Evolutionary conservation across 2,888 invertebrate genomes (phyloP).

Genomic region (Lamellibrachia columna): DNA sequence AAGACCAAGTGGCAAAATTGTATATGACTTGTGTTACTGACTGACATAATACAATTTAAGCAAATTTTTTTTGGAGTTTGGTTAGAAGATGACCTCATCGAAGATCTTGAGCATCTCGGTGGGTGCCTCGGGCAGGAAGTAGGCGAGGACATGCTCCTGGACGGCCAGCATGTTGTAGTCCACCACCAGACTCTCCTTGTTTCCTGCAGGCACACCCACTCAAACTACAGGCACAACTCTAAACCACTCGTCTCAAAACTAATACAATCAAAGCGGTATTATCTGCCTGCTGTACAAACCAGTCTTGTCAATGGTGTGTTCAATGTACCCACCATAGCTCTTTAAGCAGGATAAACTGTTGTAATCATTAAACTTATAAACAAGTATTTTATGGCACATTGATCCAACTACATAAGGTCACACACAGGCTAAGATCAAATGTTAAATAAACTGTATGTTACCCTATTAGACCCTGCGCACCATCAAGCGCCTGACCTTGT

Average conservation of each 20-base stretch:
- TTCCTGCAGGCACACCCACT: conserved; percentile 63
- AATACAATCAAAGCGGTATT: too few species aligned
- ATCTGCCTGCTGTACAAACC: background rate
- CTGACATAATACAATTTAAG: background rate
- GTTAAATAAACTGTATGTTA: too few species aligned
- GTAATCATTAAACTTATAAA: too few species aligned
- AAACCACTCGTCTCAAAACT: too few species aligned
- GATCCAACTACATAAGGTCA: too few species aligned
- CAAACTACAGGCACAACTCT: background rate
- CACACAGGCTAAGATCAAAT: too few species aligned
- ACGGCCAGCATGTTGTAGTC: conserved; percentile 91
- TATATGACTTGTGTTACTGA: background rate
- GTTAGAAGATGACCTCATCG: conserved; percentile 77
- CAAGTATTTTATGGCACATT: too few species aligned
- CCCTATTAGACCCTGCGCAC: too few species aligned
- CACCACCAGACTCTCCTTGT: conserved; percentile 84
- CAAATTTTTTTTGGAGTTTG: background rate
- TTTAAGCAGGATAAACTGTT: too few species aligned
- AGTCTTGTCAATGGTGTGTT: background rate
- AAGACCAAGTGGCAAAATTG: background rate
- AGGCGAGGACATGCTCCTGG: conserved; percentile 90
- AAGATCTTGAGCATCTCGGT: conserved; percentile 96
- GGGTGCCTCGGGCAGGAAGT: conserved; percentile 97
- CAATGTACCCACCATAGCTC: too few species aligned
- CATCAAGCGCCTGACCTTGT: too few species aligned